These are phyloP conservation scores for Anhinga anhinga DNA, from an alignment of 2,113 vertebrate genomes.

Conservation along the genomic window DNA sequence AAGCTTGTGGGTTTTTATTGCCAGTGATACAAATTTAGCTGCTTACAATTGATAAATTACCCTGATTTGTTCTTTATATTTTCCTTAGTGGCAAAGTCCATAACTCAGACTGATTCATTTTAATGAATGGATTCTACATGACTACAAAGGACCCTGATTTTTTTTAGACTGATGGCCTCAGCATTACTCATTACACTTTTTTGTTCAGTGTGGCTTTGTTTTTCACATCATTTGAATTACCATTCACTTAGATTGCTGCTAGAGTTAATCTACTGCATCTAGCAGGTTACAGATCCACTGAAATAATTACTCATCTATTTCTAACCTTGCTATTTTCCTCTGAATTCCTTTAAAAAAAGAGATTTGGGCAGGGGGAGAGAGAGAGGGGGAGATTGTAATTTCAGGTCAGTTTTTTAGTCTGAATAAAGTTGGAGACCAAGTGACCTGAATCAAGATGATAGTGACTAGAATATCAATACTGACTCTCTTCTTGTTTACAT, in stretches of 20 bases:
- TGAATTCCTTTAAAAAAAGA: background rate
- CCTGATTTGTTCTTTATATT: constrained; percentile 31
- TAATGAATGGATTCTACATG: constrained; percentile 30
- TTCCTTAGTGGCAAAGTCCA: constrained; percentile 28
- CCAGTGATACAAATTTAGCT: background rate
- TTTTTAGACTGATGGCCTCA: constrained; percentile 18
- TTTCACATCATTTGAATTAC: constrained; percentile 57
- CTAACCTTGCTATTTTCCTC: background rate
- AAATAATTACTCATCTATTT: constrained; percentile 41
- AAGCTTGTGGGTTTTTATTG: background rate
- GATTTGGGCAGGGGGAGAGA: background rate
- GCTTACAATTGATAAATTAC: background rate
- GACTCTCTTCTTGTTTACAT: background rate
- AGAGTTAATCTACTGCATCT: constrained; percentile 33
- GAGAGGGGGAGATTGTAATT: background rate
- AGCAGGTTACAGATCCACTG: background rate
- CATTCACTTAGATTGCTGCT: constrained; percentile 42
- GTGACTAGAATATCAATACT: background rate
- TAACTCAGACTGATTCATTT: constrained; percentile 25
- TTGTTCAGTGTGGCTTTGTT: constrained; percentile 45
- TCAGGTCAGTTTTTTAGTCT: background rate
- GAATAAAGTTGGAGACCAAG: background rate
- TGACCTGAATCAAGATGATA: background rate
- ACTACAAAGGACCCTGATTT: background rate
- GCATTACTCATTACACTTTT: constrained; percentile 41